Conservation (phyloP, 2,113 vertebrate genomes). For the Mesocricetus auratus region DNA sequence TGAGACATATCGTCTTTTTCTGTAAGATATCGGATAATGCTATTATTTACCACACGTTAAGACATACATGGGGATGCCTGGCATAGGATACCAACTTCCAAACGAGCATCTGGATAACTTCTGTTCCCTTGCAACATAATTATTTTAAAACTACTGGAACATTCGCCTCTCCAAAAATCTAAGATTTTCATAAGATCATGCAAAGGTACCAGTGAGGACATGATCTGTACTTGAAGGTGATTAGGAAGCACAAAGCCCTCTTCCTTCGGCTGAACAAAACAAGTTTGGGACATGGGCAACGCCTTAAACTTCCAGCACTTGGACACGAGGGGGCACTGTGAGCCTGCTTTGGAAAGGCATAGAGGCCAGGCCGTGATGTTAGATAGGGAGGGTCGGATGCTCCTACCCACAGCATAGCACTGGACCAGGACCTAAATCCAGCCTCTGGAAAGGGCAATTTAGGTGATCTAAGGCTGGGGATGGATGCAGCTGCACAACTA, state of each 20-base stretch:
- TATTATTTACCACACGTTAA: no score
- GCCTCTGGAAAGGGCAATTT: no score
- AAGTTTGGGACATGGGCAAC: background rate
- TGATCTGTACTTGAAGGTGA: background rate
- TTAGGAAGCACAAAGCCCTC: background rate
- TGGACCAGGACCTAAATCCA: no score
- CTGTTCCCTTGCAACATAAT: background rate
- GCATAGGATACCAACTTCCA: background rate
- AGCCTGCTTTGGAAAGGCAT: slow-evolving; percentile 19
- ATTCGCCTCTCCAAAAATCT: background rate
- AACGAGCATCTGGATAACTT: background rate
- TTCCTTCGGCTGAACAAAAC: background rate
- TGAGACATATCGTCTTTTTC: background rate
- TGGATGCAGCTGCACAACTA: background rate
- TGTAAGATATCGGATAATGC: background rate
- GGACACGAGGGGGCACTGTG: slow-evolving; percentile 76
- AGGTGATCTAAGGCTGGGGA: background rate
- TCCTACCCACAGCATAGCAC: background rate
- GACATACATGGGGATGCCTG: background rate
- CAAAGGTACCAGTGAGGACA: background rate
- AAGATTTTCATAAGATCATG: background rate
- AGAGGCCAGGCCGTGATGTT: accelerated
- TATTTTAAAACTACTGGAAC: background rate
- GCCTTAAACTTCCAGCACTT: background rate
- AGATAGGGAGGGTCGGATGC: background rate